Conservation (phyloP, 2,888 invertebrate species). For the Ptychoptera albimana region DNA sequence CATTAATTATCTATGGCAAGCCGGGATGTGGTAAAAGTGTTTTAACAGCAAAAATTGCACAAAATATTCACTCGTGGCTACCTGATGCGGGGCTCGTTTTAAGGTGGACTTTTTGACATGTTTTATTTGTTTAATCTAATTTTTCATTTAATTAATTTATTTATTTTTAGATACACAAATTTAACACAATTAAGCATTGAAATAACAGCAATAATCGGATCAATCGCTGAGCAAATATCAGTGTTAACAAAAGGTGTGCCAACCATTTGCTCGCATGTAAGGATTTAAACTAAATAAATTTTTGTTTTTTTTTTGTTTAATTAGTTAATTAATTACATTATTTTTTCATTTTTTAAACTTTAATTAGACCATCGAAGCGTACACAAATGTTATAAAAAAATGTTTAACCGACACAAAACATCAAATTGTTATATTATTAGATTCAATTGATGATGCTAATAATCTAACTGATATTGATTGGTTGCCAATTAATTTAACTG, state of each 20-base stretch:
- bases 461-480: slow-evolving; percentile 44
- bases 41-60: slow-evolving; percentile 54
- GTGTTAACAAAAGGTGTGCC: slow-evolving; percentile 51
- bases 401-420: slow-evolving; percentile 27
- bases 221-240: slow-evolving; percentile 58
- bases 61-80: slow-evolving; percentile 44
- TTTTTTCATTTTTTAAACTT: slow-evolving; percentile 11
- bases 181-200: slow-evolving; percentile 24
- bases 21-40: slow-evolving; percentile 77
- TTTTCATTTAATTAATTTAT: neutral
- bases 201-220: slow-evolving; percentile 41
- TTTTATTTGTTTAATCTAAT: neutral
- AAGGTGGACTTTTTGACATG: slow-evolving; percentile 17
- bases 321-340: neutral
- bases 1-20: slow-evolving; percentile 58
- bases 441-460: slow-evolving; percentile 50
- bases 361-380: slow-evolving; percentile 51
- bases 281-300: slow-evolving; percentile 13
- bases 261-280: slow-evolving; percentile 43
- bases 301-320: neutral
- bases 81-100: slow-evolving; percentile 41
- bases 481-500: slow-evolving; percentile 58
- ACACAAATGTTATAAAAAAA: slow-evolving; percentile 40
- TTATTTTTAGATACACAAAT: slow-evolving; percentile 20
- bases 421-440: slow-evolving; percentile 54